Base-by-base conservation (phyloP, 2,888 invertebrate species). In the Chaitophorus viminalis region DNA sequence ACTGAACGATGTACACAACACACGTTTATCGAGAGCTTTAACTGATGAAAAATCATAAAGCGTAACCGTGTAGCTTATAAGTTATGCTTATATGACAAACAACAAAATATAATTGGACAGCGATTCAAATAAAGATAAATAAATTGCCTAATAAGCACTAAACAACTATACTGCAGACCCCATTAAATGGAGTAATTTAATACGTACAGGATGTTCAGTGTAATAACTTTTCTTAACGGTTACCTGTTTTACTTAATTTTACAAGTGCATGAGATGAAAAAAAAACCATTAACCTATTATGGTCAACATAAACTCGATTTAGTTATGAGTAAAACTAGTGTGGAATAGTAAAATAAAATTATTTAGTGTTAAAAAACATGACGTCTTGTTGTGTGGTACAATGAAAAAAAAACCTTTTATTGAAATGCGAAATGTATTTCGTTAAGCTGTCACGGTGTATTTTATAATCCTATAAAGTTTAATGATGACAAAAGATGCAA, bases 261-360 rank as follows among this genome's bases (percentile, higher is more conserved):
- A 79, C 4, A 31, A 17, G 29, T 25, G 52, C 3, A 76, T 54
- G 25, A 60, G 5, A 60, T 21, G 25, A 6, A 60, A 60, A 21
- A 60, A 25, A 21, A 77, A 77, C 31, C 77, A 54, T 77, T 54
- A 31, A 77, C 31, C 6, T 77, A 77, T 54, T 33, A 54, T 31
- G 9, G 6, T 54, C 25, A 33, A 31, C 33, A 54, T 33, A 54
- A 78, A 78, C 18, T 3, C 68, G 25, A 46, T 46, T 11, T 46
- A 46, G 46, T 11, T 33, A 54, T n/a, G 36, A 46, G 14, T 18
- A n/a, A 11, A 54, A 33, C n/a, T n/a, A n/a, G n/a, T n/a, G n/a
- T n/a, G n/a, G n/a, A 33, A 3, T 60, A 78, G 25, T 11, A 65
- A 9, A 8, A 25, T 79, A 29, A 11, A n/a, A 68, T 68, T 68